Evolutionary conservation across 2,888 invertebrate species (phyloP), one percentile per base, ranked within the genome.

Genomic region (Polietes domitor): DNA sequence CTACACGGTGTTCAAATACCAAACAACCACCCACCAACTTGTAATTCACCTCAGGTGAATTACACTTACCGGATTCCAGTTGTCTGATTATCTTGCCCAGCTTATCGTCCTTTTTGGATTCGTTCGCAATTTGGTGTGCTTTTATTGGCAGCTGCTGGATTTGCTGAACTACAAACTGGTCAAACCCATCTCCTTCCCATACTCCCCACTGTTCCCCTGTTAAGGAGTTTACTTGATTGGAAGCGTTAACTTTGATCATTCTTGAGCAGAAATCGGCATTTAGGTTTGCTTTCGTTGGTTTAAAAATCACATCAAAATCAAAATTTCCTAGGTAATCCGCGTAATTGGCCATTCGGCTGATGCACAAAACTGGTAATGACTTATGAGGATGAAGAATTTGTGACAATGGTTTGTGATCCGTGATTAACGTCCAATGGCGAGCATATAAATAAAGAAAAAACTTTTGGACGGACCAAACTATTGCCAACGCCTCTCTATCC

Each of bases 321-420:
- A 55, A 71, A 19, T 71, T 55, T 19, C 4, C 53, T 2, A 71
- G 19, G 24, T 78, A 76, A 77, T 77, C 80, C 24, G 61, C 61
- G 37, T 47, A 53, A 12, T 43, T 50, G 10, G 37, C 41, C 71
- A 68, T 74, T 3, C 77, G 58, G 17, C 77, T 78, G 26, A 82
- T 82, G 43, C 82, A 77, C 5, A 68, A 41, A 17, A 26, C 41
- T 7, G 74, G 74, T 19, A 77, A 43, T 10, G 71, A 71, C 24
- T 77, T 78, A 2, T 78, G 4, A 3, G 81, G 84, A 47, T 84
- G 70, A 15, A 81, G 41, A 17, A 79, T 82, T 55, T 82, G 78
- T 15, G 79, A n/a, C 19, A 84, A 4, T 15, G 71, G 78, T 19
- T 75, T 84, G 43, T 83, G 55, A 21, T 73, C 58, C 0, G 58